phyloP scores from a whole-genome alignment of 2,888 invertebrate species.

The Cistogaster globosa region DNA sequence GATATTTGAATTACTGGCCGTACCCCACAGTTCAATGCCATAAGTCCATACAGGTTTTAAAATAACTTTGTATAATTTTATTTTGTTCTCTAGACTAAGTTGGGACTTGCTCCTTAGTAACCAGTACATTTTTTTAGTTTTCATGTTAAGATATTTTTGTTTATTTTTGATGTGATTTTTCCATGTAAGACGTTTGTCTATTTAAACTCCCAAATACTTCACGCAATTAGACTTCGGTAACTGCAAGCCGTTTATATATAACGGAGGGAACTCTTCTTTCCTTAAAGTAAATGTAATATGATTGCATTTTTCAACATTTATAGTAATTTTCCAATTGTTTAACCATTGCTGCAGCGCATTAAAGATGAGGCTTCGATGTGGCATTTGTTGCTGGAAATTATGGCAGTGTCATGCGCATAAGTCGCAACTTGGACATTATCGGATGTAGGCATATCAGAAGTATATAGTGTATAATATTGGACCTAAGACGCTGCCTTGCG shows the following conservation, averaged over 20 bases:
- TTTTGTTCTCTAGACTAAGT: conserved; percentile 16
- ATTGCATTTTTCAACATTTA: background rate
- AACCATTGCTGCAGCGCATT: background rate
- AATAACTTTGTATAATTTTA: conserved; percentile 5
- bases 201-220: background rate
- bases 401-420: background rate
- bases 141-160: background rate
- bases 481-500: background rate
- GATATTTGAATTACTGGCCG: background rate
- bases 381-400: background rate
- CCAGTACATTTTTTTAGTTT: conserved; percentile 3
- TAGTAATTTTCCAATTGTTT: too few relatives aligned
- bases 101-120: background rate
- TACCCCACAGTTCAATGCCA: background rate
- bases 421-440: background rate
- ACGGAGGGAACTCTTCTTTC: background rate
- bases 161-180: background rate
- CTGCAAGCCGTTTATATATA: background rate
- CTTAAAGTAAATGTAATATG: background rate
- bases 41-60: background rate
- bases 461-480: background rate
- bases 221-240: too few relatives aligned
- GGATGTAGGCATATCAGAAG: background rate
- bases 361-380: background rate
- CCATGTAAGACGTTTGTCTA: conserved; percentile 8